Percentiles rank a stretch among this genome's conserved stretches.
Evolutionary conservation across 2,797 vertebrate genomes (phyloP).

Genomic region (Muraenolepis orangiensis): DNA sequence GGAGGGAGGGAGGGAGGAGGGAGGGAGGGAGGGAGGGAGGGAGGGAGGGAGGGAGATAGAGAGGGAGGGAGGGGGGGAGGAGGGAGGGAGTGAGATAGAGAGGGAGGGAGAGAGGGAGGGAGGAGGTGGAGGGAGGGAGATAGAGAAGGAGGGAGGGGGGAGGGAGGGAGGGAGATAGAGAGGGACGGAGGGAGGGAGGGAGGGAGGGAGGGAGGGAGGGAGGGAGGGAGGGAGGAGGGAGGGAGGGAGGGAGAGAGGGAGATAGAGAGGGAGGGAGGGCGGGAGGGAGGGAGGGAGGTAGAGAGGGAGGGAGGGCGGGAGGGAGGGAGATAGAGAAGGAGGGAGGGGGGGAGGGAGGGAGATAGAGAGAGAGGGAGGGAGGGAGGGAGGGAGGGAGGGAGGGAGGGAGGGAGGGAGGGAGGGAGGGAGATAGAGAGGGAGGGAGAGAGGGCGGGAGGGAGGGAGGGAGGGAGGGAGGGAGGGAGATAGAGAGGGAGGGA

Average conservation of each 20-base stretch:
- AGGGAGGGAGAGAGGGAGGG: slow-evolving; percentile 38
- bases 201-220: slow-evolving; percentile 27
- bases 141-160: too few species aligned
- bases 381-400: slow-evolving; percentile 26
- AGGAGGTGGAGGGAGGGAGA: background rate
- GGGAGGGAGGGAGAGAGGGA: background rate
- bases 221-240: slow-evolving; percentile 38
- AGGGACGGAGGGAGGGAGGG: slow-evolving; percentile 6
- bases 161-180: too few species aligned
- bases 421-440: slow-evolving; percentile 49
- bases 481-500: slow-evolving; percentile 19
- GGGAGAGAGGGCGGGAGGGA: slow-evolving; percentile 70
- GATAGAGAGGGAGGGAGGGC: too few species aligned
- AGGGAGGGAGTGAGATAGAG: slow-evolving; percentile 27
- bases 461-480: slow-evolving; percentile 37
- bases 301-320: slow-evolving; percentile 6
- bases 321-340: slow-evolving; percentile 29
- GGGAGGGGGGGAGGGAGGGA: slow-evolving; percentile 47
- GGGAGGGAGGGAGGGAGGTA: too few species aligned
- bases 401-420: slow-evolving; percentile 25
- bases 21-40: too few species aligned
- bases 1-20: too few species aligned
- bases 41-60: too few species aligned
- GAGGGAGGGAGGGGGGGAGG: slow-evolving; percentile 8
- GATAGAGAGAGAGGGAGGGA: slow-evolving; percentile 45